Percentiles rank a stretch among this genome's conserved stretches.
Evolutionary conservation across 1,140 invertebrate genomes (phyloP).

Genomic region (Anthonomus grandis): DNA sequence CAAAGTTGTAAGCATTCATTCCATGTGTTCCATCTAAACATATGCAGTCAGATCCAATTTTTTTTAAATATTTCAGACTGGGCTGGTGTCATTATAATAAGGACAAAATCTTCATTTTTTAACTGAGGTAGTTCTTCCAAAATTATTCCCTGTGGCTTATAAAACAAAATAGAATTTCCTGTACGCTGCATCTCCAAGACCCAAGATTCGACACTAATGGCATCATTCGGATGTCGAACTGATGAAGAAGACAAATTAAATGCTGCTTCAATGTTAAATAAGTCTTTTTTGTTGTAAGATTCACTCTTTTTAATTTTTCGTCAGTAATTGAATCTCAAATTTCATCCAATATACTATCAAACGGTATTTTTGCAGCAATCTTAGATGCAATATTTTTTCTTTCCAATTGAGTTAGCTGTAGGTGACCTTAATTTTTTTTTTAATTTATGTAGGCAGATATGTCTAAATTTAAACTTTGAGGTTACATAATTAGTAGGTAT

Average conservation of each 20-base stretch:
- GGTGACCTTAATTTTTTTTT: no score
- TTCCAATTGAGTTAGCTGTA: neutral
- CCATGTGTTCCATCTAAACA: slow-evolving; percentile 23
- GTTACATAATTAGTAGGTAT: no score
- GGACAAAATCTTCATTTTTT: slow-evolving; percentile 5
- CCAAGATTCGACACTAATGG: slow-evolving; percentile 13
- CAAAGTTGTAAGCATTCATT: slow-evolving; percentile 15
- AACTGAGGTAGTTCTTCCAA: neutral
- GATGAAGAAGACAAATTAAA: neutral
- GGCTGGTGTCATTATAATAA: slow-evolving; percentile 8
- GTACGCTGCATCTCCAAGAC: neutral
- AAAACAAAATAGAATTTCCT: slow-evolving; percentile 4
- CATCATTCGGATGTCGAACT: neutral
- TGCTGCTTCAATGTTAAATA: slow-evolving; percentile 5
- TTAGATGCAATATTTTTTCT: neutral
- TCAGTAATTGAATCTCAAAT: neutral
- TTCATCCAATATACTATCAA: slow-evolving; percentile 10
- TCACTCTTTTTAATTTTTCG: neutral
- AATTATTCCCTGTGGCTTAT: slow-evolving; percentile 3
- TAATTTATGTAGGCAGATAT: no score
- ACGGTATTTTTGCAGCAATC: slow-evolving; percentile 12
- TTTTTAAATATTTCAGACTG: slow-evolving; percentile 10
- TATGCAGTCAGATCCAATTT: slow-evolving; percentile 10
- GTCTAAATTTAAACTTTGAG: no score
- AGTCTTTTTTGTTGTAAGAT: slow-evolving; percentile 14